These are phyloP conservation scores for Vulpes vulpes DNA, from an alignment of 2,113 vertebrate species.

Conservation along the genomic window DNA sequence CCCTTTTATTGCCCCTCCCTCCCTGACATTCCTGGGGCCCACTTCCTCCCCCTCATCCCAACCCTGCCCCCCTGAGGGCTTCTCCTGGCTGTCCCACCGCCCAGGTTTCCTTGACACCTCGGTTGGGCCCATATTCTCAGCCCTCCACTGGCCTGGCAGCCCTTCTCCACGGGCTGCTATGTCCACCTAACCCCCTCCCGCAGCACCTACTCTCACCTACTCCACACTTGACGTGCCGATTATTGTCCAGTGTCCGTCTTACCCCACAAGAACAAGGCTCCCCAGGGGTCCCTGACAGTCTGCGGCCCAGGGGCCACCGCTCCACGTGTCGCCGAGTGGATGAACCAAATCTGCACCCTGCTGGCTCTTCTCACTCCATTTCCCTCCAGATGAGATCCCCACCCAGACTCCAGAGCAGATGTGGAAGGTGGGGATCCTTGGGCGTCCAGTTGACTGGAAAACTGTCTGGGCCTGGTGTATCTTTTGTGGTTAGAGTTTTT, in stretches of 20 bases:
- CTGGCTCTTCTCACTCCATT: not conserved
- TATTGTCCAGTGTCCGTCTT: not conserved
- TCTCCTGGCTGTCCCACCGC: not conserved
- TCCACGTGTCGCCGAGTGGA: accelerated
- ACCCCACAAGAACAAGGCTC: not conserved
- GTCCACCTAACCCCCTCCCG: too few species aligned
- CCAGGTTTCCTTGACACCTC: not conserved
- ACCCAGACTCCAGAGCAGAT: not conserved
- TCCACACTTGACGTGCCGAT: not conserved
- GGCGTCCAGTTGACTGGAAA: not conserved
- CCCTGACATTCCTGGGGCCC: not conserved
- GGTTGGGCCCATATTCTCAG: not conserved
- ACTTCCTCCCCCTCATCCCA: not conserved
- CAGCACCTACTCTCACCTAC: not conserved
- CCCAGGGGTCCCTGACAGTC: too few species aligned
- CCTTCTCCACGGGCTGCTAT: too few species aligned
- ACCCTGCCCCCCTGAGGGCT: not conserved
- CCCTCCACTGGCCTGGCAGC: not conserved
- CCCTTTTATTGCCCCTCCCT: not conserved
- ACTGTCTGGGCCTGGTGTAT: not conserved
- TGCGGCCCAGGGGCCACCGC: too few species aligned
- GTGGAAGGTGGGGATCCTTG: not conserved
- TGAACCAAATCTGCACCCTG: not conserved
- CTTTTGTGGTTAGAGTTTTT: not conserved
- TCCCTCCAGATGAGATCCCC: not conserved